These are phyloP conservation scores for Onthophagus sagittarius DNA, from an alignment of 2,888 invertebrate species.

Conservation along the genomic window DNA sequence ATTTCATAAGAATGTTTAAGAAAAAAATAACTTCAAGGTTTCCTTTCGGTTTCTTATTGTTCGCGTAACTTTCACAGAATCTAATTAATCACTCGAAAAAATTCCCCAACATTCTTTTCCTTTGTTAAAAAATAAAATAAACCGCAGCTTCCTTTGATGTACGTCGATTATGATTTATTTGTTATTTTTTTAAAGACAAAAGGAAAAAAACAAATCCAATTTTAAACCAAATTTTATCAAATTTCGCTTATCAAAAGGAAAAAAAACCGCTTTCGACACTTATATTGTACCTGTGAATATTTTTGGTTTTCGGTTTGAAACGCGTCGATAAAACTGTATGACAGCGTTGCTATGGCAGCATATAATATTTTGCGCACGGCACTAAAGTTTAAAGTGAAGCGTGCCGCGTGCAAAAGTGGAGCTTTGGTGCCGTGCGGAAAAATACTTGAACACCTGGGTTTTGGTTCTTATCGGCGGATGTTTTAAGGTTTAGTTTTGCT, in stretches of 20 bases:
- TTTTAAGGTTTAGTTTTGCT: conserved; percentile 9
- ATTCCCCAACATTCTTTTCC: too few species aligned
- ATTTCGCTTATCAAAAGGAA: neutral
- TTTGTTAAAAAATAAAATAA: too few species aligned
- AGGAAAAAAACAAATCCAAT: too few species aligned
- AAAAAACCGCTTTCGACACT: neutral
- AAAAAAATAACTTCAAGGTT: too few species aligned
- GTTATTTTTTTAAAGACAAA: too few species aligned
- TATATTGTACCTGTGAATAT: neutral
- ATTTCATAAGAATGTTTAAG: too few species aligned
- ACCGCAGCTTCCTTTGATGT: too few species aligned
- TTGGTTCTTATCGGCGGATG: neutral
- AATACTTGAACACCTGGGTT: conserved; percentile 13
- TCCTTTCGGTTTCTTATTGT: too few species aligned
- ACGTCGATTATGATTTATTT: too few species aligned
- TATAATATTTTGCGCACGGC: conserved; percentile 26
- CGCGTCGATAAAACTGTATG: neutral
- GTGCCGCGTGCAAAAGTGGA: neutral
- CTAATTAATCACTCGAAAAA: too few species aligned
- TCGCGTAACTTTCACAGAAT: too few species aligned
- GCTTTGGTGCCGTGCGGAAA: conserved; percentile 22
- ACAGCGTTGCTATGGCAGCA: conserved; percentile 20
- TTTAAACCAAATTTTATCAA: neutral
- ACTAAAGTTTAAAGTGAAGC: conserved; percentile 17
- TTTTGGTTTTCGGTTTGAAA: neutral